Evolutionary conservation across 2,797 vertebrate species (phyloP).

Genomic region (Glyptemys insculpta): DNA sequence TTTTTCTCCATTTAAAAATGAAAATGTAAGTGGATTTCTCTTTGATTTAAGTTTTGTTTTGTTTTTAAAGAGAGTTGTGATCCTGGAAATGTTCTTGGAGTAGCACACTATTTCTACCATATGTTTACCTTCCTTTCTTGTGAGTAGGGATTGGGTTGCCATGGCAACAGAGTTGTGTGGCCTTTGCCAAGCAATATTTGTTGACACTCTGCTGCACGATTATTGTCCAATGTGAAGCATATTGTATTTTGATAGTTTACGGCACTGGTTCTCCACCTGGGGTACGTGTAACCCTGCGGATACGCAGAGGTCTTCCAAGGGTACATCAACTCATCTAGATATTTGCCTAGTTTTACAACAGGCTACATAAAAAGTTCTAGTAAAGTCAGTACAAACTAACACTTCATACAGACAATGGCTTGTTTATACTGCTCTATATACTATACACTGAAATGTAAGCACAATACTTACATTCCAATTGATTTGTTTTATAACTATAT

Average conservation of each 20-base stretch:
- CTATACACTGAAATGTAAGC: no score
- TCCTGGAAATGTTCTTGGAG: constrained; percentile 49
- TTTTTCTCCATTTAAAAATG: not conserved
- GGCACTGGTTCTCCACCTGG: not conserved
- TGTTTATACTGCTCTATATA: no score
- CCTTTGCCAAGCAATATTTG: constrained; percentile 34
- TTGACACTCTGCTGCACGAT: constrained; percentile 21
- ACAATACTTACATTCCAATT: no score
- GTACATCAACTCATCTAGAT: no score
- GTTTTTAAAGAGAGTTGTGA: constrained; percentile 29
- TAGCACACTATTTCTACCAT: constrained; percentile 37
- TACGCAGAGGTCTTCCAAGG: no score
- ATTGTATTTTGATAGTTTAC: constrained; percentile 23
- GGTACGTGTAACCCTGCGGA: no score
- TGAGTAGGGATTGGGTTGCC: constrained; percentile 52
- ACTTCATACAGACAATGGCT: no score
- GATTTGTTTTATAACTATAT: no score
- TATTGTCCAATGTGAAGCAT: not conserved
- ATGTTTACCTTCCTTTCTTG: constrained; percentile 61
- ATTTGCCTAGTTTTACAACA: no score
- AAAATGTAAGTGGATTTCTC: not conserved
- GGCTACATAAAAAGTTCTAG: no score
- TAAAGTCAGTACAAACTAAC: no score
- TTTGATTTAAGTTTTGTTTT: constrained; percentile 18
- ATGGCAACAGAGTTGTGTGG: constrained; percentile 53